Conservation (phyloP, 1,140 invertebrate species). For the Drosophila sturtevanti region DNA sequence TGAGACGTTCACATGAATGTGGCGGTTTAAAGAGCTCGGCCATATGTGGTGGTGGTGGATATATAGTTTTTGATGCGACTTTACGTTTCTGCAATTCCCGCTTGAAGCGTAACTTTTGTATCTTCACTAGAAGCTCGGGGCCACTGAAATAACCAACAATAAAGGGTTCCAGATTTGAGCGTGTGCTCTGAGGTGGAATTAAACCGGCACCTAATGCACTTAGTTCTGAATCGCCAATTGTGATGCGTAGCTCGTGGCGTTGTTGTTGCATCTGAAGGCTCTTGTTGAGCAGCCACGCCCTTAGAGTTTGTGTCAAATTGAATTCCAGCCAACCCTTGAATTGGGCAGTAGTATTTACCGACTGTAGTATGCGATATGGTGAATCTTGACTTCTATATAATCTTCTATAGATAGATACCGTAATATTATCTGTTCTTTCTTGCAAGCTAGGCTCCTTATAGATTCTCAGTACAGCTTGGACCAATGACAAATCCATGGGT, state of each 20-base stretch:
- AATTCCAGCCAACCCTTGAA: slow-evolving; percentile 76
- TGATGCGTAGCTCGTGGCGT: slow-evolving; percentile 60
- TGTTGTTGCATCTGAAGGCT: slow-evolving; percentile 13
- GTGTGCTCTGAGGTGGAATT: slow-evolving; percentile 38
- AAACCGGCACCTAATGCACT: slow-evolving; percentile 43
- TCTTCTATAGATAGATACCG: slow-evolving; percentile 58
- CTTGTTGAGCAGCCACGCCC: slow-evolving; percentile 51
- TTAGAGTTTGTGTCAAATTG: slow-evolving; percentile 63
- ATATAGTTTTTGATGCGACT: not conserved
- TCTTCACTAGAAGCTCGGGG: slow-evolving; percentile 70
- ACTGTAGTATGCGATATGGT: slow-evolving; percentile 59
- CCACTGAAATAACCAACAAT: slow-evolving; percentile 79
- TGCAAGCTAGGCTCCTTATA: slow-evolving; percentile 64
- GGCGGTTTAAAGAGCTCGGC: slow-evolving; percentile 53
- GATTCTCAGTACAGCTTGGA: slow-evolving; percentile 64
- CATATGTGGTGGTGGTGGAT: slow-evolving; percentile 2
- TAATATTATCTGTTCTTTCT: slow-evolving; percentile 38
- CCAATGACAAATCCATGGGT: slow-evolving; percentile 55
- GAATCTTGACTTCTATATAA: slow-evolving; percentile 49
- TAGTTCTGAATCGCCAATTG: slow-evolving; percentile 39
- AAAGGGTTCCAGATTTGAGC: slow-evolving; percentile 62
- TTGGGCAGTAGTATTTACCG: slow-evolving; percentile 58
- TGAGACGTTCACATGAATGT: slow-evolving; percentile 73
- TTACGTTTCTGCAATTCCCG: slow-evolving; percentile 64
- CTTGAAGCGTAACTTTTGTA: slow-evolving; percentile 72